These are phyloP conservation scores for Scotopteryx bipunctaria DNA, from an alignment of 2,888 invertebrate species.

Conservation along the genomic window DNA sequence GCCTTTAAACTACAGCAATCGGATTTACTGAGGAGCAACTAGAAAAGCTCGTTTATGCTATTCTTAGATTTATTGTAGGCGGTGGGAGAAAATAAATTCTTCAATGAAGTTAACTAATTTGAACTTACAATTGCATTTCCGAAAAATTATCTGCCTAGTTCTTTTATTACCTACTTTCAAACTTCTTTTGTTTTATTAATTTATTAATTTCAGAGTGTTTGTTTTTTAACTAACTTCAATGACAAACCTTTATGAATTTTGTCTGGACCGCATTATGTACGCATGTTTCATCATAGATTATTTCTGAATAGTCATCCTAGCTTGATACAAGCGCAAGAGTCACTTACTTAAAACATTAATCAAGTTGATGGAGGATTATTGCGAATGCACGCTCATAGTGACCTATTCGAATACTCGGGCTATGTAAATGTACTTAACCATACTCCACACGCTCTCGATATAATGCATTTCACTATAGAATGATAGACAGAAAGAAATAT, in stretches of 20 bases:
- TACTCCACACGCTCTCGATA: too few species aligned
- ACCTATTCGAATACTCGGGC: conserved; percentile 1
- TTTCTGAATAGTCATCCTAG: not conserved
- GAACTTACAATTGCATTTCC: too few species aligned
- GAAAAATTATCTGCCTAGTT: too few species aligned
- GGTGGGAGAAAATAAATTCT: conserved; percentile 8
- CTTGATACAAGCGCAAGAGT: conserved; percentile 2
- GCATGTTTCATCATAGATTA: not conserved
- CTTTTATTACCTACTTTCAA: too few species aligned
- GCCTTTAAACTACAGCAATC: conserved; percentile 13
- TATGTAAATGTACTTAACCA: not conserved
- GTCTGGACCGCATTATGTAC: not conserved
- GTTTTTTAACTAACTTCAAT: too few species aligned
- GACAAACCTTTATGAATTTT: too few species aligned
- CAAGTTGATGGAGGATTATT: conserved; percentile 25
- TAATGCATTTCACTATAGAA: too few species aligned
- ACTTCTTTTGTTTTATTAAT: too few species aligned
- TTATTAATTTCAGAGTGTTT: too few species aligned
- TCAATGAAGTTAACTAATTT: not conserved
- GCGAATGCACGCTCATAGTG: conserved; percentile 7
- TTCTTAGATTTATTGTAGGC: conserved; percentile 15
- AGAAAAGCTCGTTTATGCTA: conserved; percentile 13
- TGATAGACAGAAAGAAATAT: too few species aligned
- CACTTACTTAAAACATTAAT: conserved; percentile 10
- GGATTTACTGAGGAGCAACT: conserved; percentile 13